Percentiles rank a stretch among this genome's conserved stretches.
These are phyloP conservation scores for Rhabdomys pumilio DNA, from an alignment of 2,797 vertebrate species.

Conservation along the genomic window DNA sequence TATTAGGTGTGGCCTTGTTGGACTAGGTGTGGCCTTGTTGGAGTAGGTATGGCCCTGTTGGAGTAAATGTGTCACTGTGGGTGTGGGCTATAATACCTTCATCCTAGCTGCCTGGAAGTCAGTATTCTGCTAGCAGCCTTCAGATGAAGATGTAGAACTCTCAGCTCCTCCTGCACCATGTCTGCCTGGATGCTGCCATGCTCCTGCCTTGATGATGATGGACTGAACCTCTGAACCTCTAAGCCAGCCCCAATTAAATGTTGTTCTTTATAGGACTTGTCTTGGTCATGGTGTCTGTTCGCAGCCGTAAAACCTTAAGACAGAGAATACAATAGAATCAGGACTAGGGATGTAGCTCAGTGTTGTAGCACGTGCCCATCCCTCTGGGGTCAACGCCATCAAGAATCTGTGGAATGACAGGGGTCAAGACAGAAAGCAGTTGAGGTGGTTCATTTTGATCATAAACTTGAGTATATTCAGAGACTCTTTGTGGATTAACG, in stretches of 20 bases:
- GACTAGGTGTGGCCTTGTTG: background rate
- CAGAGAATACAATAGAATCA: background rate
- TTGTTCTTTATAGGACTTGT: background rate
- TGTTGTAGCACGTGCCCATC: background rate
- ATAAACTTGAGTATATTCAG: background rate
- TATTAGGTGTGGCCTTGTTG: background rate
- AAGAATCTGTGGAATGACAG: background rate
- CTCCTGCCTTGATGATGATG: background rate
- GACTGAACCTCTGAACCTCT: background rate
- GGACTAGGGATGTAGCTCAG: background rate
- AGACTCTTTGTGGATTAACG: background rate
- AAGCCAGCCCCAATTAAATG: background rate
- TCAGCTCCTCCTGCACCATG: background rate
- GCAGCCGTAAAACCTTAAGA: background rate
- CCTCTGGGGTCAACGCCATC: background rate
- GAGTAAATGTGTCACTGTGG: background rate
- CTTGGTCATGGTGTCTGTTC: background rate
- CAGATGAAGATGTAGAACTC: background rate
- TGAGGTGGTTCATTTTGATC: background rate
- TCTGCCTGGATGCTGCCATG: background rate
- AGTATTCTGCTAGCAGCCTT: background rate
- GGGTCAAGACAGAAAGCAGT: background rate
- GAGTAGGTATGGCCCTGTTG: background rate
- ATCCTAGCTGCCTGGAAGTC: background rate
- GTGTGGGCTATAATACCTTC: background rate